These are phyloP conservation scores for Zophobas atratus DNA, from an alignment of 1,140 invertebrate genomes.

Conservation along the genomic window DNA sequence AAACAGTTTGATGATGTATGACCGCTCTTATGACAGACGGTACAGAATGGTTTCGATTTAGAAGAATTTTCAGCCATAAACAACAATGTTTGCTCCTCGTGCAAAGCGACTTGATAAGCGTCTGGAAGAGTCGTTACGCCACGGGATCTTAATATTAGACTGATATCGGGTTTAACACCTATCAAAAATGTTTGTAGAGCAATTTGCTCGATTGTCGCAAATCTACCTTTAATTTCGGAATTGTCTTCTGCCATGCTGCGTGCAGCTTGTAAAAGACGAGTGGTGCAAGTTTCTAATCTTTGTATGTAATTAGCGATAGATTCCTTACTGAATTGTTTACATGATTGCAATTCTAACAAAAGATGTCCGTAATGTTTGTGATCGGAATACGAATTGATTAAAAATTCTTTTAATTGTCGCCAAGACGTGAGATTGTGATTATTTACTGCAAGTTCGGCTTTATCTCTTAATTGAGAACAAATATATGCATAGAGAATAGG, in stretches of 20 bases:
- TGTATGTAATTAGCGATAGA: background rate
- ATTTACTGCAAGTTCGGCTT: conserved; percentile 17
- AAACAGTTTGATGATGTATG: background rate
- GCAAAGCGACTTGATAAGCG: background rate
- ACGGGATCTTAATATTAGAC: conserved; percentile 3
- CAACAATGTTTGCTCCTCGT: background rate
- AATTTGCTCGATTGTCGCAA: conserved; percentile 6
- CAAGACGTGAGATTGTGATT: background rate
- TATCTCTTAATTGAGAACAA: conserved; percentile 2
- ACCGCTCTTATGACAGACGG: background rate
- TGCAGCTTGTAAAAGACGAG: conserved; percentile 7
- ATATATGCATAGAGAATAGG: conserved; percentile 5
- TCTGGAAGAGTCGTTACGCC: background rate
- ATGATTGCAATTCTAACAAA: conserved; percentile 5
- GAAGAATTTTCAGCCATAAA: conserved; percentile 1
- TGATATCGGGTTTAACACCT: conserved; percentile 3
- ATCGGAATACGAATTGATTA: conserved; percentile 2
- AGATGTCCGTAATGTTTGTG: conserved; percentile 7
- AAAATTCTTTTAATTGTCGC: conserved; percentile 5
- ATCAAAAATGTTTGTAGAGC: background rate
- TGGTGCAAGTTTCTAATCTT: conserved; percentile 5
- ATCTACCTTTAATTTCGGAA: conserved; percentile 16
- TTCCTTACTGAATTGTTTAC: conserved; percentile 18
- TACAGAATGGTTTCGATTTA: background rate
- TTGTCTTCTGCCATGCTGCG: background rate